Percentiles rank a stretch among this genome's conserved stretches.
Evolutionary conservation across 2,113 vertebrate genomes (phyloP).

Genomic region (Channa argus): DNA sequence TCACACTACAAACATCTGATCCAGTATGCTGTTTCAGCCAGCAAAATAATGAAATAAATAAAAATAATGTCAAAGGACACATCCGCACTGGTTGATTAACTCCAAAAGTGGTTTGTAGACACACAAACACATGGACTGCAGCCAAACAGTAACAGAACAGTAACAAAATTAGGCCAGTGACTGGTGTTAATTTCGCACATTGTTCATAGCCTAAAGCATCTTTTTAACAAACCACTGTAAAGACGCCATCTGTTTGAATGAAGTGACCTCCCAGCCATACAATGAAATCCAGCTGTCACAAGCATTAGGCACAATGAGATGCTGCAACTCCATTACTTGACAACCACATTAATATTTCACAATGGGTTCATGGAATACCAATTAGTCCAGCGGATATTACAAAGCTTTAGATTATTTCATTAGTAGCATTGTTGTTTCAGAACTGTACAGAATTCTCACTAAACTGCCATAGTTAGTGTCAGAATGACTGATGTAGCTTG

Average conservation of each 20-base stretch:
- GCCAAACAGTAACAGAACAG: slow-evolving; percentile 52
- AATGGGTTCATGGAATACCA: slow-evolving; percentile 51
- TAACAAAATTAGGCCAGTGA: slow-evolving; percentile 50
- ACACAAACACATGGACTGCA: slow-evolving; percentile 13
- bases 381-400: slow-evolving; percentile 45
- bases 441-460: slow-evolving; percentile 38
- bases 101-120: slow-evolving; percentile 48
- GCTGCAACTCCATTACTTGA: slow-evolving; percentile 56
- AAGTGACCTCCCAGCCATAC: slow-evolving; percentile 63
- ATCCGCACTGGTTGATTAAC: slow-evolving; percentile 33
- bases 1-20: slow-evolving; percentile 17
- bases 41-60: not conserved
- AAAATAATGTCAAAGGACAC: slow-evolving; percentile 9
- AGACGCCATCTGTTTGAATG: slow-evolving; percentile 73
- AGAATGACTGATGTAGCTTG: slow-evolving; percentile 66
- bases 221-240: slow-evolving; percentile 66
- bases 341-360: slow-evolving; percentile 68
- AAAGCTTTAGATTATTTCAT: slow-evolving; percentile 46
- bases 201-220: slow-evolving; percentile 49
- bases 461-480: slow-evolving; percentile 52
- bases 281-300: slow-evolving; percentile 65
- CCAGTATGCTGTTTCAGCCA: slow-evolving; percentile 4
- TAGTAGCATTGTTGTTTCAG: slow-evolving; percentile 27
- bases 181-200: slow-evolving; percentile 52
- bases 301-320: slow-evolving; percentile 33